Percentiles rank a stretch among this genome's conserved stretches.
Evolutionary conservation across 2,113 vertebrate genomes (phyloP).

Genomic region (Balaeniceps rex): DNA sequence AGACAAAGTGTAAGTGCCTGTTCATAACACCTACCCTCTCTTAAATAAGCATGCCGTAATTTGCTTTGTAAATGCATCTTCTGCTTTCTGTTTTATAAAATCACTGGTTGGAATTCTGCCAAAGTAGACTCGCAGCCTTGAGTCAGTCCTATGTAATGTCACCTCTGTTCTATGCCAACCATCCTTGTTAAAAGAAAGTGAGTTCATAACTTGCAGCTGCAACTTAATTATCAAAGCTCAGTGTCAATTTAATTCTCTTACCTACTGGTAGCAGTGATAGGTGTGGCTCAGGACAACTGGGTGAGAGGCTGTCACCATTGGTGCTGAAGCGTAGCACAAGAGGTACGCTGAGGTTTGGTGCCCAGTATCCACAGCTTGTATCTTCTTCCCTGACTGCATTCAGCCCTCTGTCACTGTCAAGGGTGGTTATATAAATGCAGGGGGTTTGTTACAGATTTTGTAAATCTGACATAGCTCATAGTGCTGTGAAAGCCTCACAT

Average conservation of each 20-base stretch:
- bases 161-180: not conserved
- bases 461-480: not conserved
- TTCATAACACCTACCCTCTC: not conserved
- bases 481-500: not conserved
- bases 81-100: not conserved
- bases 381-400: not conserved
- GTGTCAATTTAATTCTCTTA: not conserved
- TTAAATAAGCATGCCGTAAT: not conserved
- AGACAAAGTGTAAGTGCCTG: slow-evolving; percentile 88
- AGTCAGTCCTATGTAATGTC: not conserved
- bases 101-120: not conserved
- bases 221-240: not conserved
- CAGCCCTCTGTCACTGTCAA: not conserved
- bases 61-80: not conserved
- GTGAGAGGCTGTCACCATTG: not conserved
- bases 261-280: not conserved
- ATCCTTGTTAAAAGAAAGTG: not conserved
- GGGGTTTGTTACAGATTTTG: not conserved
- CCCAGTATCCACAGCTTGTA: not conserved
- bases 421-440: not conserved
- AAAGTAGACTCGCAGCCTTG: not conserved
- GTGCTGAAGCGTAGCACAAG: not conserved
- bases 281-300: not conserved
- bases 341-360: not conserved
- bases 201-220: not conserved